phyloP scores from a whole-genome alignment of 2,888 invertebrate species.

The Galeruca laticollis region DNA sequence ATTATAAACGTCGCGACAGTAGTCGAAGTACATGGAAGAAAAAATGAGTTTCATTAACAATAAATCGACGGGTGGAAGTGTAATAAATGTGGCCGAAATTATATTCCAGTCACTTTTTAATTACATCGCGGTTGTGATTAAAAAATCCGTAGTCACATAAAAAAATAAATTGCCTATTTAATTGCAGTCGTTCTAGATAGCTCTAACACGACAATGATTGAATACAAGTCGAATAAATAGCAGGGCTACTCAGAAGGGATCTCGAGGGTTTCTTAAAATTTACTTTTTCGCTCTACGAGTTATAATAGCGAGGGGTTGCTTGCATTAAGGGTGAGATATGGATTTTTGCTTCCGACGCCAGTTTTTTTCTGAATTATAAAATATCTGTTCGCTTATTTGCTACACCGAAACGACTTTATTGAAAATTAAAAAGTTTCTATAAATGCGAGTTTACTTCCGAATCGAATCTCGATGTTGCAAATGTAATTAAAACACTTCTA shows the following conservation, averaged over 20 bases:
- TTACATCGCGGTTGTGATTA: conserved; percentile 65
- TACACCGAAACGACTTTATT: conserved; percentile 53
- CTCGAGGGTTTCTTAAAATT: conserved; percentile 66
- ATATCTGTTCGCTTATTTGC: conserved; percentile 58
- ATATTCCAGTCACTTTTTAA: conserved; percentile 61
- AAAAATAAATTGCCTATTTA: conserved; percentile 68
- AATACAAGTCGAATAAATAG: conserved; percentile 49
- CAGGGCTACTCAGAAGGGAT: conserved; percentile 62
- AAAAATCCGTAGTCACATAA: conserved; percentile 65
- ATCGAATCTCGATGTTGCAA: conserved; percentile 41
- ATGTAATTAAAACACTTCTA: conserved; percentile 46
- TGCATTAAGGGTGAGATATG: conserved; percentile 60
- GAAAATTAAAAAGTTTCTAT: conserved; percentile 56
- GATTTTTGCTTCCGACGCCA: conserved; percentile 67
- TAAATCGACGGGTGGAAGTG: conserved; percentile 49
- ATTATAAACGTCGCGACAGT: conserved; percentile 5
- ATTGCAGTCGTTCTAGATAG: conserved; percentile 56
- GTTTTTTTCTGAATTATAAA: conserved; percentile 67
- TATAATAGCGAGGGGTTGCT: conserved; percentile 64
- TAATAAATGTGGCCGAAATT: conserved; percentile 59
- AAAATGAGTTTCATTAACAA: conserved; percentile 34
- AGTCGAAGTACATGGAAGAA: conserved; percentile 13
- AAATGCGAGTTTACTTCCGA: conserved; percentile 33
- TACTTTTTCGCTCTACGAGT: conserved; percentile 68
- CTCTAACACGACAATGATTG: conserved; percentile 45